Evolutionary conservation across 2,797 vertebrate species (phyloP), one percentile per base, ranked within the genome.

Genomic region (Podarcis lilfordi): DNA sequence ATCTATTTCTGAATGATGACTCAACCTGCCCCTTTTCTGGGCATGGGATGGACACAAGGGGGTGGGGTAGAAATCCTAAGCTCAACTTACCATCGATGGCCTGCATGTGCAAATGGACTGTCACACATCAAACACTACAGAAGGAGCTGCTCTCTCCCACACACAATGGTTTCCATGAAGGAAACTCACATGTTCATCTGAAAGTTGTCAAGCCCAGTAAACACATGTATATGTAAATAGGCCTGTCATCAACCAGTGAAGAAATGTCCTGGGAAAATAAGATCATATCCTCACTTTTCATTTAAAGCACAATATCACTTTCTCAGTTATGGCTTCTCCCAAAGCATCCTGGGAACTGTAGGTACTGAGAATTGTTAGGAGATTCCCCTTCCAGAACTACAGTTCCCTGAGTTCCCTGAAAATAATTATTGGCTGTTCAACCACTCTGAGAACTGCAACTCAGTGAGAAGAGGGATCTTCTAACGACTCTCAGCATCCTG

Each of bases 1-100:
- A n/a, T 88, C 29, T 35, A 13, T 74, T 85, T 74, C 10, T 21
- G 82, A 88, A 85, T 79, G n/a, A 83, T 74, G 32, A 81, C 61
- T 80, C 83, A 75, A 7, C 23, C 43, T 61, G 45, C 21, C 43
- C n/a, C 23, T 77, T 85, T 75, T 7, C 83, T 29, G 71, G 23
- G n/a, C 9, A 29, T 55, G 6, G 66, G 25, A 50, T 15, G 27
- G 11, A 32, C n/a, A 72, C 66, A 59, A 75, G 35, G 40, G 35
- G 32, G 32, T 69, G 29, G 2, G 2, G 27, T 69, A 69, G 68
- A 23, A 23, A 29, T 85, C 69, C 69, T 71, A 74, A 55, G 13
- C 50, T 55, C 50, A 55, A 55, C 0, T 55, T 55, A 55, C 50
- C 50, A 25, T 79, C 19, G 43, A 66, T 55, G 59, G 19, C 69